A percentile compares a stretch with the other conserved stretches of the same genome.
Evolutionary conservation across 2,888 invertebrate species (phyloP).

Genomic region (Pristionchus japonicus): DNA sequence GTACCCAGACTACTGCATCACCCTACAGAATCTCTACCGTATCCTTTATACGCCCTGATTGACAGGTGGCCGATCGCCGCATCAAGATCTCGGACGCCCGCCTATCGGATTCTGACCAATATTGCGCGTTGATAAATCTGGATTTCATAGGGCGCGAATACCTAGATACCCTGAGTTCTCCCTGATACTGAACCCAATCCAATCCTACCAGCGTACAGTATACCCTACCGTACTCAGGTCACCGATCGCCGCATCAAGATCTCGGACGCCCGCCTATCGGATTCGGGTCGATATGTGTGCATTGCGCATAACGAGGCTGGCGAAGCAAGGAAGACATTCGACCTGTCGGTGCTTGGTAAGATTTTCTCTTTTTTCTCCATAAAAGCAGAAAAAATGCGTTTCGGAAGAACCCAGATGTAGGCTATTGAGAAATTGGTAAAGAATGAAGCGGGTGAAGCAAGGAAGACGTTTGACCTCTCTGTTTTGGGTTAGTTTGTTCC

Average conservation of each 20-base stretch:
- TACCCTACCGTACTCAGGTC: no score
- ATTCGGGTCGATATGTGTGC: constrained; percentile 81
- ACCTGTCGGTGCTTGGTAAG: constrained; percentile 80
- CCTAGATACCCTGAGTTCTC: no score
- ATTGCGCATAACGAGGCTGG: constrained; percentile 80
- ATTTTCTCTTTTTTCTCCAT: background rate
- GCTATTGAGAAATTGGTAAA: no score
- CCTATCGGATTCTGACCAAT: constrained; percentile 79
- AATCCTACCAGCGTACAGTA: no score
- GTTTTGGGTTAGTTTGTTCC: constrained; percentile 79
- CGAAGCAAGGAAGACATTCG: constrained; percentile 78
- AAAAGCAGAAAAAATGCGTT: no score
- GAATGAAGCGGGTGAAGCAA: constrained; percentile 79
- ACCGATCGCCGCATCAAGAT: constrained; percentile 65
- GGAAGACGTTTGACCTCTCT: constrained; percentile 79
- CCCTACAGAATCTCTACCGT: no score
- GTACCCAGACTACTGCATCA: no score
- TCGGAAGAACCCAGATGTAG: no score
- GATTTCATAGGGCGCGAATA: no score
- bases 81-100: constrained; percentile 67
- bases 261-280: constrained; percentile 71
- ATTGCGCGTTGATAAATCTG: constrained; percentile 80
- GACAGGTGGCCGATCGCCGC: constrained; percentile 58
- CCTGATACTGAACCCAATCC: no score
- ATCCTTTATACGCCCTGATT: no score